These are phyloP conservation scores for Lordiphosa mommai DNA, from an alignment of 1,140 invertebrate genomes.

Conservation along the genomic window DNA sequence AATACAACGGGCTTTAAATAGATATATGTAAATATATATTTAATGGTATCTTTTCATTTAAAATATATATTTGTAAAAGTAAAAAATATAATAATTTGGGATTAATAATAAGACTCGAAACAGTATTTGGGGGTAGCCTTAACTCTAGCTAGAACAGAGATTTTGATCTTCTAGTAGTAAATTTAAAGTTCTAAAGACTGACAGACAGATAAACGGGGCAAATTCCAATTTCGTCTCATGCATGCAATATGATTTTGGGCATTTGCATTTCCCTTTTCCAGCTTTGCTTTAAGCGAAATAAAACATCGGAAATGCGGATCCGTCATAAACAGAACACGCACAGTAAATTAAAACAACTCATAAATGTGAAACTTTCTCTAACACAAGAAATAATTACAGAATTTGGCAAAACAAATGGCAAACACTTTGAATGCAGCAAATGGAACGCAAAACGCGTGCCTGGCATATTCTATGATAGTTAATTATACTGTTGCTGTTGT, in stretches of 20 bases:
- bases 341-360: slow-evolving; percentile 65
- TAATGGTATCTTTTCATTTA: too few species aligned
- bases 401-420: slow-evolving; percentile 34
- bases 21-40: too few species aligned
- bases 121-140: too few species aligned
- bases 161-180: too few species aligned
- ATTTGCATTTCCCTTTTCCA: slow-evolving; percentile 17
- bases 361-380: slow-evolving; percentile 31
- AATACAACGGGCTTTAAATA: too few species aligned
- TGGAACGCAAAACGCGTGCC: slow-evolving; percentile 47
- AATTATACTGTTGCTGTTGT: slow-evolving; percentile 48
- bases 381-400: slow-evolving; percentile 10
- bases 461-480: slow-evolving; percentile 73
- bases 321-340: slow-evolving; percentile 62
- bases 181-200: too few species aligned
- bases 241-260: slow-evolving; percentile 33
- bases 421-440: slow-evolving; percentile 28
- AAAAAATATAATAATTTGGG: too few species aligned
- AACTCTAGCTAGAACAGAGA: too few species aligned
- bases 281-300: slow-evolving; percentile 1
- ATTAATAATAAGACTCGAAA: too few species aligned
- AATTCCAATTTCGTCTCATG: slow-evolving; percentile 24
- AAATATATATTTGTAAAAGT: too few species aligned
- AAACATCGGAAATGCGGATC: slow-evolving; percentile 44
- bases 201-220: neutral